Evolutionary conservation across 2,888 invertebrate species (phyloP).

Genomic region (Melanostoma mellinum): DNA sequence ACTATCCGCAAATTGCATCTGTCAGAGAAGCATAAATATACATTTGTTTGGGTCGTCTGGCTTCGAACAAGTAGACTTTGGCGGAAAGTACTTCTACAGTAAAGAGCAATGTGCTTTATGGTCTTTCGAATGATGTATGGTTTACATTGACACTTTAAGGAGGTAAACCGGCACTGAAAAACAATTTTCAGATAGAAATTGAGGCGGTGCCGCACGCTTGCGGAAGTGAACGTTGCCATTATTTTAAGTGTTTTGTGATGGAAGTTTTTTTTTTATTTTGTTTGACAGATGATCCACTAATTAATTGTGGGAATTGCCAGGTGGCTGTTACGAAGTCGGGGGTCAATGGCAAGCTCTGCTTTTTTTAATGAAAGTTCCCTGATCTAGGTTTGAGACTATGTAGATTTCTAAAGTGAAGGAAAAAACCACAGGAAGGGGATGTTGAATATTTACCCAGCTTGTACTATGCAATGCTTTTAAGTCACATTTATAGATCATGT

Average conservation of each 20-base stretch:
- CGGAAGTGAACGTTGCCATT: constrained; percentile 2
- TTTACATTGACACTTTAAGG: constrained; percentile 40
- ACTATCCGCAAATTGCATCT: constrained; percentile 52
- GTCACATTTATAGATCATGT: too few relatives aligned
- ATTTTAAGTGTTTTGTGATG: constrained; percentile 10
- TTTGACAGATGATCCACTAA: constrained; percentile 23
- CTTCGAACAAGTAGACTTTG: constrained; percentile 1
- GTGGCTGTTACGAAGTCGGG: too few relatives aligned
- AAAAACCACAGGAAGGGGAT: too few relatives aligned
- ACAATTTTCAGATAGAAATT: constrained; percentile 29
- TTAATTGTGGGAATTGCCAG: too few relatives aligned
- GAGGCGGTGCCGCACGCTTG: constrained; percentile 26
- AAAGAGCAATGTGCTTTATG: constrained; percentile 5
- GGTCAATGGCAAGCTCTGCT: too few relatives aligned
- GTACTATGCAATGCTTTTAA: too few relatives aligned
- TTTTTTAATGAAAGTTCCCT: too few relatives aligned
- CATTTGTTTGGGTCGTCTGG: constrained; percentile 41
- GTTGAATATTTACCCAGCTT: too few relatives aligned
- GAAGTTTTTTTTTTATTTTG: neutral
- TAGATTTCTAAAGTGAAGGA: too few relatives aligned
- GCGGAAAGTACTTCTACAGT: constrained; percentile 3
- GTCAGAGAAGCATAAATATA: constrained; percentile 51
- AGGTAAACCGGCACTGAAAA: constrained; percentile 3
- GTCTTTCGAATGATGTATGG: constrained; percentile 53
- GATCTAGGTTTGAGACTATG: too few relatives aligned